phyloP scores from a whole-genome alignment of 2,113 vertebrate species.

The Meleagris gallopavo region DNA sequence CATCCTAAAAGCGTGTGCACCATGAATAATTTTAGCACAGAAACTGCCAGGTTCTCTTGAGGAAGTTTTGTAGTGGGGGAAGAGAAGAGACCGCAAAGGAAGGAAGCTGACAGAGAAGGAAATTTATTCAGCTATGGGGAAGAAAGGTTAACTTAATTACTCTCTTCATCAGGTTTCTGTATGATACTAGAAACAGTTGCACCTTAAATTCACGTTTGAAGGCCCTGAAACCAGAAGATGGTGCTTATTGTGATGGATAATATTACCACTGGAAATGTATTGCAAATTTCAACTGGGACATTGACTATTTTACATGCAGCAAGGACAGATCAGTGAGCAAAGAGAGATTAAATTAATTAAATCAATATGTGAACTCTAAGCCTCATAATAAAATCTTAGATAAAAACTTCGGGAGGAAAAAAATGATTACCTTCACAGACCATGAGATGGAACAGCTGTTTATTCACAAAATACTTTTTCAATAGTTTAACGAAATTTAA shows the following conservation, averaged over 20 bases:
- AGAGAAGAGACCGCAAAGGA: background rate
- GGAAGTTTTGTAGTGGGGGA: rapidly evolving
- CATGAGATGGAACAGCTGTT: background rate
- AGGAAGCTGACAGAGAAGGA: background rate
- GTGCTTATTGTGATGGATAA: background rate
- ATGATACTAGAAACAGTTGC: background rate
- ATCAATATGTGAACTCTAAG: background rate
- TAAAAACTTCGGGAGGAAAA: background rate
- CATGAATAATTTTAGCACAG: background rate
- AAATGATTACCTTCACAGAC: background rate
- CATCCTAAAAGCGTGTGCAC: background rate
- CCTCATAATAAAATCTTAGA: background rate
- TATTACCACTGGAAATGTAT: background rate
- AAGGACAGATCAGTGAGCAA: background rate
- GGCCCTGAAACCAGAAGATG: background rate
- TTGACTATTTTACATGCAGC: background rate
- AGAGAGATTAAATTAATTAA: background rate
- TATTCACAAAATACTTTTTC: background rate
- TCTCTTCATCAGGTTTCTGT: background rate
- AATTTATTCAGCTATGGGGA: background rate
- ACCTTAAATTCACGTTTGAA: background rate
- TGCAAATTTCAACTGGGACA: background rate
- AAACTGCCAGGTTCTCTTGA: background rate
- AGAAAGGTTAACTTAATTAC: background rate
- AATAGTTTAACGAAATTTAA: background rate